Evolutionary conservation across 2,888 invertebrate genomes (phyloP).

Genomic region (Linnaemya tessellans): DNA sequence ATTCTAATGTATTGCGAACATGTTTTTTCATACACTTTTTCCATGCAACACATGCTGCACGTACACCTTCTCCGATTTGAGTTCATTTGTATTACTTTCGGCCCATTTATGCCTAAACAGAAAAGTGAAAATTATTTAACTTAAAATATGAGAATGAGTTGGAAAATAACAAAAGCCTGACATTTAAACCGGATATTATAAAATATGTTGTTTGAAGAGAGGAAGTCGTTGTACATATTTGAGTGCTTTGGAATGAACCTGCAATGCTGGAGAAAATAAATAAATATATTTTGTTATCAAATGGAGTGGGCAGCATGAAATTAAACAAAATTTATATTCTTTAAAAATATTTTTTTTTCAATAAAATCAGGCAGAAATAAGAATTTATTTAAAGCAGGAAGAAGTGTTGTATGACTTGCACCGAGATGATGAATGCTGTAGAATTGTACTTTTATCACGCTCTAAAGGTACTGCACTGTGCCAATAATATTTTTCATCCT

Average conservation of each 20-base stretch:
- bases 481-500: no score
- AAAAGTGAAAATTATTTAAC: neutral
- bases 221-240: neutral
- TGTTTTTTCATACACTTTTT: neutral
- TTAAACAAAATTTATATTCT: no score
- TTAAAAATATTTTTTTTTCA: no score
- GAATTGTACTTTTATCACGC: no score
- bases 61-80: neutral
- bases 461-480: no score
- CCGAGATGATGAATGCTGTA: no score
- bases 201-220: neutral
- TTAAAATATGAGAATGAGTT: neutral
- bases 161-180: neutral
- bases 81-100: neutral
- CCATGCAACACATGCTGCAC: no score
- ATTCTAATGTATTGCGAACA: neutral
- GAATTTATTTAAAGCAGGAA: no score
- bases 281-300: no score
- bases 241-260: neutral
- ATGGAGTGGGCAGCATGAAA: no score
- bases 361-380: no score
- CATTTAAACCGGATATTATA: slow-evolving; percentile 7
- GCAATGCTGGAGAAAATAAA: neutral
- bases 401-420: no score
- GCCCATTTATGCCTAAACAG: neutral